A percentile compares a stretch with the other conserved stretches of the same genome.
Conservation (phyloP, 2,113 vertebrate genomes). For the Sinocyclocheilus maitianheensis region DNA sequence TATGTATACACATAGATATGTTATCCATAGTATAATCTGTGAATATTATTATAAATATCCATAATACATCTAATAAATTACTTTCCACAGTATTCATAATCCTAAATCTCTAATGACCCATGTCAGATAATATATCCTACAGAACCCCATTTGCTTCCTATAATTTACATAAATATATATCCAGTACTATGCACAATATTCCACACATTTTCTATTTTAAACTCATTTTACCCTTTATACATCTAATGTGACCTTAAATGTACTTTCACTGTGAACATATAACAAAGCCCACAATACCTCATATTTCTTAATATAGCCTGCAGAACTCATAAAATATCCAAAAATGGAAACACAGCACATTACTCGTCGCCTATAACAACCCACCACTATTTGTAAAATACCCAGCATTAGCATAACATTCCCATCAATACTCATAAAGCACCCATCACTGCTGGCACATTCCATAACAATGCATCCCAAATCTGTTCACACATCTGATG, state of each 20-base stretch:
- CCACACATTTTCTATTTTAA: background rate
- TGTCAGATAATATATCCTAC: background rate
- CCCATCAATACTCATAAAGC: slow-evolving; percentile 1
- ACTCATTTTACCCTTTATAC: background rate
- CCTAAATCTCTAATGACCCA: background rate
- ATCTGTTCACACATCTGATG: background rate
- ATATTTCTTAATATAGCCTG: background rate
- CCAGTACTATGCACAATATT: background rate
- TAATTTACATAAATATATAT: background rate
- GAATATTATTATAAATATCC: background rate
- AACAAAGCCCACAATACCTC: background rate
- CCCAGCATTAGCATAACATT: slow-evolving; percentile 1
- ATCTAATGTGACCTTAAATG: background rate
- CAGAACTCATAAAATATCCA: background rate
- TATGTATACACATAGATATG: background rate
- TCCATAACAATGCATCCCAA: background rate
- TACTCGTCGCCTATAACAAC: background rate
- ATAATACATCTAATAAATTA: background rate
- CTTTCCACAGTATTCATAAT: slow-evolving; percentile 1
- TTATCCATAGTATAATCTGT: background rate
- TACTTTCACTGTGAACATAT: background rate
- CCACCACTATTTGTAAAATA: background rate
- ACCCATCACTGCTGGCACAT: background rate
- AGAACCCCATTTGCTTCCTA: background rate
- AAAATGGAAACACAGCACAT: background rate